Evolutionary conservation across 2,113 vertebrate genomes (phyloP).

Genomic region (Carettochelys insculpta): DNA sequence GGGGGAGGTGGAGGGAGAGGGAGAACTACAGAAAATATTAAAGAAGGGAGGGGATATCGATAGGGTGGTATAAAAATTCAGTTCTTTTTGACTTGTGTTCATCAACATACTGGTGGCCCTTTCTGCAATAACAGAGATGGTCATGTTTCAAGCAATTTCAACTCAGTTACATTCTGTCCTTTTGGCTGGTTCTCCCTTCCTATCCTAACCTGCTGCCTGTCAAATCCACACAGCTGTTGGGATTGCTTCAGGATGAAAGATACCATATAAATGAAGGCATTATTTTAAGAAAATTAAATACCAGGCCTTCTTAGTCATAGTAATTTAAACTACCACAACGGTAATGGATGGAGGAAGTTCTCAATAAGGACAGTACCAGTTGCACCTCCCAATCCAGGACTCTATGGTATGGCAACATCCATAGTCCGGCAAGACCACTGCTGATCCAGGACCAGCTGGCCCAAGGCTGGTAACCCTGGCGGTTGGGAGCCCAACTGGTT

Average conservation of each 20-base stretch:
- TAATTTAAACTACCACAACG: accelerated
- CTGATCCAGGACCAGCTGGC: no score
- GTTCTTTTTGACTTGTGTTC: slow-evolving; percentile 27
- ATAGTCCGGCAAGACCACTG: no score
- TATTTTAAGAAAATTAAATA: neutral
- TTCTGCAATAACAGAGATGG: neutral
- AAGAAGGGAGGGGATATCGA: neutral
- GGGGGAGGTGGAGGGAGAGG: neutral
- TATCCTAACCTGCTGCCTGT: neutral
- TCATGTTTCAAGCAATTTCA: neutral
- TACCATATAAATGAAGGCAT: neutral
- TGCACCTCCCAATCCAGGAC: no score
- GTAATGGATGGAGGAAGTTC: neutral
- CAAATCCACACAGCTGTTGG: neutral
- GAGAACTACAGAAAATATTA: neutral
- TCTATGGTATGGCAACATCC: no score
- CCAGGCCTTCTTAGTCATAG: accelerated
- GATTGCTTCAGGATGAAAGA: neutral
- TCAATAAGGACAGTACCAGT: no score
- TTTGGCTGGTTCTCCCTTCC: neutral
- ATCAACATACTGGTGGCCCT: neutral
- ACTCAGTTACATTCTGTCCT: neutral
- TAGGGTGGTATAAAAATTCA: slow-evolving; percentile 22
- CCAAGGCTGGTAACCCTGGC: no score
- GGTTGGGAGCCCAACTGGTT: no score